Base-by-base conservation (phyloP, 2,888 invertebrate species). In the Pristionchus arcanus region DNA sequence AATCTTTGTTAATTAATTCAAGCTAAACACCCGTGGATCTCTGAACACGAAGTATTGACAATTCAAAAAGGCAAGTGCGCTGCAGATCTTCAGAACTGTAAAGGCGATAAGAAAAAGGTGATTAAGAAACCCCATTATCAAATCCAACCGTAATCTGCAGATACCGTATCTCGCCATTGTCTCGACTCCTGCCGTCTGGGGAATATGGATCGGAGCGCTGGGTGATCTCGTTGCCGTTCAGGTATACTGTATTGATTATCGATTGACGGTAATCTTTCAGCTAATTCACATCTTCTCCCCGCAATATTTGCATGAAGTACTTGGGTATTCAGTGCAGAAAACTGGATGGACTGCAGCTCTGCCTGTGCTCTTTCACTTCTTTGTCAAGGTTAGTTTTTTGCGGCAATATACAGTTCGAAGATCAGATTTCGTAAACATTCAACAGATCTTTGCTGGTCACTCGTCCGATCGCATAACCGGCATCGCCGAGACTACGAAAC, bases 311-410 rank as follows among this genome's bases (percentile, higher is more conserved):
- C 92, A 93, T 85, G 91, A 92, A 84, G 93, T 95, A 15, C 92
- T 95, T 9, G 91, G 91, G 19, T 91, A 94, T 86, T 94, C 94
- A 0, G 92, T 95, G 19, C 92, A 93, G 66, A 93, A 95, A 87
- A 95, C 95, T 25, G 95, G 95, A 11, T 93, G 94, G 91, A 93
- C 94, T 2, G 94, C 94, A 21, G 94, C 94, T 53, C 90, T 94
- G 74, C 94, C 94, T 0, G 94, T 94, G 1, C 90, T 94, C 31
- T 92, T 94, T 89, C 94, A 94, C 91, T 95, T 95, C 90, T 90
- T 93, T 83, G 94, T 95, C 89, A 95, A 93, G 89, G 90, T 93
- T 71, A 19, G 16, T n/a, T 4, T 42, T 49, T 34, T 15, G 16
- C 37, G 68, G 11, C 5, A 2, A 11, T 11, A 28, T 68, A 68